Base-by-base conservation (phyloP, 2,797 vertebrate genomes). In the Danio jaintianensis region DNA sequence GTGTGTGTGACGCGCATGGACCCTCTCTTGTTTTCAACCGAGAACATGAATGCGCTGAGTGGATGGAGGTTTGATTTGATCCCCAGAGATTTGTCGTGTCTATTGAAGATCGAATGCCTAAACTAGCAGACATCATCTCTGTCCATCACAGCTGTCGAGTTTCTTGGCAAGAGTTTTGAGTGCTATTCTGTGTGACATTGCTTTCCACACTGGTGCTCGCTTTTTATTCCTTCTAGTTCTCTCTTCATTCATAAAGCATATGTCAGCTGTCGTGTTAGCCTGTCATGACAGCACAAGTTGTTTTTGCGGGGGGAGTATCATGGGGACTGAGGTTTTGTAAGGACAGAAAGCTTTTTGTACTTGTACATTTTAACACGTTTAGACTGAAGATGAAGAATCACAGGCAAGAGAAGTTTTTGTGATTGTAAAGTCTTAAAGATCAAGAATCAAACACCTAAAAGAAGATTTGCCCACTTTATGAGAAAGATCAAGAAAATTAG, bases 131-230 rank as follows among this genome's bases (percentile, higher is more conserved):
- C 77, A 64, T 63, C 63, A 55, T 71, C 56, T 70, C 72, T 56
- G 77, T 76, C 72, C 59, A 29, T 52, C 50, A 55, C 78, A 52
- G 10, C 77, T 68, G 77, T 75, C 59, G n/a, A 40, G 68, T 72
- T 80, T 42, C 45, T 38, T 64, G 58, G 56, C 48, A 64, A 29
- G 77, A 64, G 56, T 81, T 81, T n/a, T 83, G 80, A 85, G 61
- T 66, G 66, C 71, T 76, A 84, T 83, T 81, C 58, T n/a, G 38
- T 48, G 56, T 85, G 83, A 82, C 82, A 82, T 55, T 78, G 69
- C 78, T 80, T 75, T 69, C 73, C 58, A 75, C 78, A 50, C 77
- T 64, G 22, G 45, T 2, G 43, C 50, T 43, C 12, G 3, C 72
- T 75, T 83, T 74, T 71, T 29, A 80, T 74, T 75, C 63, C 38